Evolutionary conservation across 2,888 invertebrate species (phyloP).

Genomic region (Cordilura impudica): DNA sequence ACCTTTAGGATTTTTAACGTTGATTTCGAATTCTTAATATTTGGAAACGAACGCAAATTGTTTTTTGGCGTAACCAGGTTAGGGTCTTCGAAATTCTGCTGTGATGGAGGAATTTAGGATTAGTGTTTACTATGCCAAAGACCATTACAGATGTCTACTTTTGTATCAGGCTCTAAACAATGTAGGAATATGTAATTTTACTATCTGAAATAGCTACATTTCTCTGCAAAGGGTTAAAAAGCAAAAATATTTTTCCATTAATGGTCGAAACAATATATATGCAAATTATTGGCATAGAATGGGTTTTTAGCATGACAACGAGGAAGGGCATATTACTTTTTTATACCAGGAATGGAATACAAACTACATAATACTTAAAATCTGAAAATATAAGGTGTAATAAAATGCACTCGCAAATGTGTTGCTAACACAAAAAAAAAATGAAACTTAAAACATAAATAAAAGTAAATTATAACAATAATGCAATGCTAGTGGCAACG

Average conservation of each 20-base stretch:
- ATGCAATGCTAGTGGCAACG: neutral
- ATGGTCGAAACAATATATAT: slow-evolving; percentile 62
- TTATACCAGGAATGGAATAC: neutral
- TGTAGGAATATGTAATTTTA: no score
- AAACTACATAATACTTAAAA: neutral
- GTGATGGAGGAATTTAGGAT: no score
- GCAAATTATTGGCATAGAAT: slow-evolving; percentile 57
- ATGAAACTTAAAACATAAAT: slow-evolving; percentile 1
- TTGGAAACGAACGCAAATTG: no score
- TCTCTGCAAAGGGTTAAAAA: slow-evolving; percentile 44
- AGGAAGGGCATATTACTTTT: no score
- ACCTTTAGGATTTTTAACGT: no score
- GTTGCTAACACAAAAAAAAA: neutral
- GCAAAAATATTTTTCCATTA: slow-evolving; percentile 31
- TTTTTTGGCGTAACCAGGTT: no score
- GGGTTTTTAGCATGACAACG: slow-evolving; percentile 23
- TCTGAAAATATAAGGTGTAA: slow-evolving; percentile 13
- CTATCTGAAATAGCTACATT: no score
- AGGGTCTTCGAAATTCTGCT: no score
- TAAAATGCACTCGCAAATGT: slow-evolving; percentile 39
- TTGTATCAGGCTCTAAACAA: no score
- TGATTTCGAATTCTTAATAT: no score
- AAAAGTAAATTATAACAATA: slow-evolving; percentile 31
- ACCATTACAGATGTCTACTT: no score
- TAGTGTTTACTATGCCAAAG: no score